Evolutionary conservation across 2,797 vertebrate genomes (phyloP), one percentile per base, ranked within the genome.

Genomic region (Danio kyathit): DNA sequence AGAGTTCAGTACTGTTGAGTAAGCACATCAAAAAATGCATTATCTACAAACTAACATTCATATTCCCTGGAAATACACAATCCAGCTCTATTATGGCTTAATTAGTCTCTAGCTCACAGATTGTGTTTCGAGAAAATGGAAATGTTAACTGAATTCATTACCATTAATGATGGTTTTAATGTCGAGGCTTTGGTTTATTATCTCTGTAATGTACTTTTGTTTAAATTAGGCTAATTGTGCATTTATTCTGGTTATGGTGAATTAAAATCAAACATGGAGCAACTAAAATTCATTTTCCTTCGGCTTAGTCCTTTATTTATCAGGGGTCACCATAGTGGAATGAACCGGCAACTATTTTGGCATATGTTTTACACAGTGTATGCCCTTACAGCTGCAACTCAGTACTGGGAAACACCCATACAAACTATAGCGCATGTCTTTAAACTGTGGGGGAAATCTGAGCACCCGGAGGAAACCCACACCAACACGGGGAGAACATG

Each of bases 41-140:
- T 66, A 59, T 79, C 72, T 70, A 19, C 57, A 7, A 57, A 66
- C 80, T 78, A 63, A 63, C 52, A 74, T 70, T 57, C 41, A 52
- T 49, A 56, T 76, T 83, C 51, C 57, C 60, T 49, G 29, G 43
- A 82, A 51, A 41, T 60, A 52, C 41, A n/a, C 7, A 72, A 76
- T 13, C 11, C 19, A 54, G 60, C 57, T 67, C 72, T 69, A 29
- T 29, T 76, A 29, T 48, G 14, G 43, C 74, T 12, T 82, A 71
- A 85, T 86, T 79, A 73, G 43, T 16, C 63, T 65, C n/a, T 5
- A 43, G 7, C 13, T 21, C 5, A 21, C 74, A 8, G 61, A 43
- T 16, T 44, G 17, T 57, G 17, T 61, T 75, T 49, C 21, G 7
- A 8, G 16, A 64, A 61, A 52, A 41, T 12, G 65, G 60, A 57